These are phyloP conservation scores for Paratilapia polleni DNA, from an alignment of 2,113 vertebrate genomes.

Conservation along the genomic window DNA sequence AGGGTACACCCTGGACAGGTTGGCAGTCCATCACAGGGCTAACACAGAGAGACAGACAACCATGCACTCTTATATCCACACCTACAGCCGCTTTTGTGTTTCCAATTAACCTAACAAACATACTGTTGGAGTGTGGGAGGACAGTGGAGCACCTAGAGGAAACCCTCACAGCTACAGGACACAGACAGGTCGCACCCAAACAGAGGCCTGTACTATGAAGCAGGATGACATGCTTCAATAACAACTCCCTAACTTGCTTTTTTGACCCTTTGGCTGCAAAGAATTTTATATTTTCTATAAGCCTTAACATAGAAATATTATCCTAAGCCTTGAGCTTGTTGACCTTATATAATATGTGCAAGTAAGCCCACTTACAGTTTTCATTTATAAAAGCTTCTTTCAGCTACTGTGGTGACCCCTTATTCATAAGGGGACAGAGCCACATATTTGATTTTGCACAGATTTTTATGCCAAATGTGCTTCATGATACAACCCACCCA, in stretches of 20 bases:
- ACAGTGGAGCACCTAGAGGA: not conserved
- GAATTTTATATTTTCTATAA: not conserved
- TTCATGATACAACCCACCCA: not conserved
- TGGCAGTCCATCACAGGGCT: accelerated
- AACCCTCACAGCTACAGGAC: not conserved
- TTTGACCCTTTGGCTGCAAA: not conserved
- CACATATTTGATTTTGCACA: not conserved
- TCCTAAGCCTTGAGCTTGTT: not conserved
- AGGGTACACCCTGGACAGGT: not conserved
- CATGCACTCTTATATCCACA: not conserved
- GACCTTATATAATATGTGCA: not conserved
- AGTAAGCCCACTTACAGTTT: not conserved
- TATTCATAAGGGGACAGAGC: not conserved
- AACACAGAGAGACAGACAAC: not conserved
- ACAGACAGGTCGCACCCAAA: not conserved
- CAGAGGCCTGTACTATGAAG: not conserved
- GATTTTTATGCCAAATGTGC: not conserved
- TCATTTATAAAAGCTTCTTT: not conserved
- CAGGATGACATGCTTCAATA: not conserved
- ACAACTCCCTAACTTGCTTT: not conserved
- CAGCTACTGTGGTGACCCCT: not conserved
- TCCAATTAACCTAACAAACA: not conserved
- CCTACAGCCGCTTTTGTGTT: not conserved
- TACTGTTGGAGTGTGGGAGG: not conserved
- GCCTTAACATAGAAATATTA: not conserved